These are phyloP conservation scores for Carassius carassius DNA, from an alignment of 2,113 vertebrate species.

Conservation along the genomic window DNA sequence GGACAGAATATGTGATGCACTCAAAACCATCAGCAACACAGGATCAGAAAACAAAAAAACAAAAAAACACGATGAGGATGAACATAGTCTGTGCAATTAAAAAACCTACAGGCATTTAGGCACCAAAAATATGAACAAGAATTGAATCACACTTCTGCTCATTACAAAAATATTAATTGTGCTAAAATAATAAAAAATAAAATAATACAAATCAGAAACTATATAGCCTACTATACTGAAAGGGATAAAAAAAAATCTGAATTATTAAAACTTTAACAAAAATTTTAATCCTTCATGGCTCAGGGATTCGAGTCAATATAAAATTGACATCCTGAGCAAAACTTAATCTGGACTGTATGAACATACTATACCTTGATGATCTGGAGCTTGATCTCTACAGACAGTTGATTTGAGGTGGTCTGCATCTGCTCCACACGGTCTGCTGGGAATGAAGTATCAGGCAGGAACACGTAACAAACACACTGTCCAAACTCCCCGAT, in stretches of 20 bases:
- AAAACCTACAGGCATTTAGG: neutral
- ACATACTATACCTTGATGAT: conserved; percentile 63
- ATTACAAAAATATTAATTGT: no score
- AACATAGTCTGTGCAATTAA: neutral
- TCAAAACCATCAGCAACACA: neutral
- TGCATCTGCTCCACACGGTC: conserved; percentile 67
- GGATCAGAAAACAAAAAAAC: neutral
- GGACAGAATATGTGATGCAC: neutral
- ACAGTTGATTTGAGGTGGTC: conserved; percentile 62
- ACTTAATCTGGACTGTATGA: neutral
- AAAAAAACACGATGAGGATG: neutral
- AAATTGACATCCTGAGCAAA: neutral
- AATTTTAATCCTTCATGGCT: no score
- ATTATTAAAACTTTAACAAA: no score
- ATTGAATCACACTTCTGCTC: no score
- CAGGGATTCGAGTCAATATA: neutral
- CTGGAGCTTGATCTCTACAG: conserved; percentile 67
- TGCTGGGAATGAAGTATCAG: conserved; percentile 68
- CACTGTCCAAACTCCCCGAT: conserved; percentile 66
- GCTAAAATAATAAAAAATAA: no score
- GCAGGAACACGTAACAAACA: conserved; percentile 67
- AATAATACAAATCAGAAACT: no score
- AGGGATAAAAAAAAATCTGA: no score
- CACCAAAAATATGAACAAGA: neutral
- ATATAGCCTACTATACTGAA: no score